Percentiles rank a stretch among this genome's conserved stretches.
phyloP scores from a whole-genome alignment of 2,797 vertebrate genomes.

The Xiphophorus birchmanni region DNA sequence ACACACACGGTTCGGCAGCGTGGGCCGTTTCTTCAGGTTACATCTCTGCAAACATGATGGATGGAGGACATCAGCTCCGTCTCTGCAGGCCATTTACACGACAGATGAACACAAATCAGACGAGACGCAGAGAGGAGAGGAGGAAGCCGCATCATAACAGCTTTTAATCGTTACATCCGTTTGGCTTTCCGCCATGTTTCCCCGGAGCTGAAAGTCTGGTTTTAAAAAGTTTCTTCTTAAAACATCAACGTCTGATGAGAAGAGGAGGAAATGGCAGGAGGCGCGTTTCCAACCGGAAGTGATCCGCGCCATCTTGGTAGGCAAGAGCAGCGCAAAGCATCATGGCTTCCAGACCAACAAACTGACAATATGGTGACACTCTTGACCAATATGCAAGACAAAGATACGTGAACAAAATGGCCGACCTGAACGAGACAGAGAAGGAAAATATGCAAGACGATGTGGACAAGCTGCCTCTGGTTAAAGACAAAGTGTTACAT shows the following conservation, averaged over 20 bases:
- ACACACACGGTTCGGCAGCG: slow-evolving; percentile 19
- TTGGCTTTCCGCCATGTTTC: slow-evolving; percentile 16
- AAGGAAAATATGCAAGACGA: no score
- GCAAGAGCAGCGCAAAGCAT: no score
- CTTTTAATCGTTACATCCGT: slow-evolving; percentile 6
- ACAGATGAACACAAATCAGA: slow-evolving; percentile 34
- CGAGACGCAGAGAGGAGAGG: background rate
- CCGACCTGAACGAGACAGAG: no score
- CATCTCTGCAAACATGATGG: slow-evolving; percentile 65
- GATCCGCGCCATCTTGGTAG: no score
- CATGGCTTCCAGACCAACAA: no score
- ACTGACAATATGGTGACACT: no score
- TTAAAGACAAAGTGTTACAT: no score
- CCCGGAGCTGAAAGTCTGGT: background rate
- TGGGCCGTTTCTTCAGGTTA: slow-evolving; percentile 65
- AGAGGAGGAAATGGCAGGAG: background rate
- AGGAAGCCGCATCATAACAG: background rate
- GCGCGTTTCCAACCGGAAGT: no score
- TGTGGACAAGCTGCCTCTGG: no score
- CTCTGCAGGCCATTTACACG: slow-evolving; percentile 55
- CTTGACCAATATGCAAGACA: no score
- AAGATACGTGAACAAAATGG: no score
- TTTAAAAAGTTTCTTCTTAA: background rate
- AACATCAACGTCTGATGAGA: background rate
- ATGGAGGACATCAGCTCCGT: slow-evolving; percentile 63